A percentile compares a stretch with the other conserved stretches of the same genome.
phyloP scores from a whole-genome alignment of 2,113 vertebrate genomes.

The Xenopus borealis region DNA sequence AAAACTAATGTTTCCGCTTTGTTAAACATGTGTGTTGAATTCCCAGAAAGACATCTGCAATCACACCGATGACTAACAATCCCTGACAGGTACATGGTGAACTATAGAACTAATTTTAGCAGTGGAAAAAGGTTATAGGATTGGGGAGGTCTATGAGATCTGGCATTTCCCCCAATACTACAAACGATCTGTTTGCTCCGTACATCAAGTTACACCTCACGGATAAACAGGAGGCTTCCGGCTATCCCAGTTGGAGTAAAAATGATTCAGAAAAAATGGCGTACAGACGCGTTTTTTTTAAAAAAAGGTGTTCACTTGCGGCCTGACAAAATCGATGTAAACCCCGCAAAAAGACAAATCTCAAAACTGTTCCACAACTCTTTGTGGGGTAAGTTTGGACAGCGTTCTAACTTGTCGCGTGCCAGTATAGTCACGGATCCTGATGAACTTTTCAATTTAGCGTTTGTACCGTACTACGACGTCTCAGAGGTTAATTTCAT shows the following conservation, averaged over 20 bases:
- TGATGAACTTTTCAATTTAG: background rate
- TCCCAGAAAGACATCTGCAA: background rate
- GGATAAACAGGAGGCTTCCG: no score
- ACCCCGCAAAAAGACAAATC: conserved; percentile 1
- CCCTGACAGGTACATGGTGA: background rate
- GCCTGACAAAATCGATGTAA: background rate
- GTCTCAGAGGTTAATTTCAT: no score
- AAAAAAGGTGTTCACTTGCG: conserved; percentile 1
- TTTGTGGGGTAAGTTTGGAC: background rate
- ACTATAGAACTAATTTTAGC: no score
- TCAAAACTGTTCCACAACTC: background rate
- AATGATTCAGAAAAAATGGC: background rate
- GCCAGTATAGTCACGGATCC: no score
- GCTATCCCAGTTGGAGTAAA: background rate
- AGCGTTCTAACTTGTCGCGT: background rate
- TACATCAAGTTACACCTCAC: background rate
- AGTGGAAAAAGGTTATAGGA: no score
- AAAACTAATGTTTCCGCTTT: background rate
- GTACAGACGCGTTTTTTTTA: background rate
- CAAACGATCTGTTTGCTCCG: no score
- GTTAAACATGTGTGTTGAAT: background rate
- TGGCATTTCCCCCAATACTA: no score
- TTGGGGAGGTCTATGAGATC: no score
- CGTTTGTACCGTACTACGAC: no score
- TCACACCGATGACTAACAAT: background rate